Percentiles rank a stretch among this genome's conserved stretches.
phyloP scores from a whole-genome alignment of 2,113 vertebrate species.

The Myotis brandtii region DNA sequence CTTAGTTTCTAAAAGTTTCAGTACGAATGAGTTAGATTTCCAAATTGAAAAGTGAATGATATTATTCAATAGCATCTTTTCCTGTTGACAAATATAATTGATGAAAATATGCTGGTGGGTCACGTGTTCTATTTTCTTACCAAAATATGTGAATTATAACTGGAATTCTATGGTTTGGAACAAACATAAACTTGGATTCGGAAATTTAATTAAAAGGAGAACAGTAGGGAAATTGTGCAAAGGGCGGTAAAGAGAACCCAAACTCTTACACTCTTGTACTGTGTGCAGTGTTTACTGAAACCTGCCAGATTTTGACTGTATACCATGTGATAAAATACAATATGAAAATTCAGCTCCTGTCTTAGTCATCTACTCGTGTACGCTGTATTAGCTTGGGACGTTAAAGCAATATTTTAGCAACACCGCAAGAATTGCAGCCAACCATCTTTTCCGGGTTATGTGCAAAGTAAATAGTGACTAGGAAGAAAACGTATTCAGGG shows the following conservation, averaged over 20 bases:
- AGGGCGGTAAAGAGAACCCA: background rate
- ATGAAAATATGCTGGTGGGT: conserved; percentile 43
- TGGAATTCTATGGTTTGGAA: conserved; percentile 58
- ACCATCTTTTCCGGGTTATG: conserved; percentile 69
- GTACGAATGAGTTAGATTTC: conserved; percentile 21
- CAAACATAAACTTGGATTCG: conserved; percentile 35
- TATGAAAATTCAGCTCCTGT: conserved; percentile 73
- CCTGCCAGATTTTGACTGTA: conserved; percentile 62
- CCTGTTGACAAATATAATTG: conserved; percentile 49
- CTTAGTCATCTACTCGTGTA: conserved; percentile 70
- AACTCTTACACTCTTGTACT: background rate
- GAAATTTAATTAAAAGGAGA: conserved; percentile 59
- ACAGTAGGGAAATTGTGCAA: background rate
- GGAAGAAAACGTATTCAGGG: conserved; percentile 67
- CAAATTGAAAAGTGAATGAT: conserved; percentile 6
- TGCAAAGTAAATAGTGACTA: conserved; percentile 78
- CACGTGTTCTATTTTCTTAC: conserved; percentile 26
- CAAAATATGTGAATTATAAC: conserved; percentile 49
- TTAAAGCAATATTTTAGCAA: conserved; percentile 78
- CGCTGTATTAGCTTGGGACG: conserved; percentile 62
- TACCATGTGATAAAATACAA: conserved; percentile 76
- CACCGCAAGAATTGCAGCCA: conserved; percentile 73
- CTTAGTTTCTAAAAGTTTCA: conserved; percentile 26
- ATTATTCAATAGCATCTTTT: conserved; percentile 43
- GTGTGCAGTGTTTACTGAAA: background rate